Evolutionary conservation across 2,888 invertebrate genomes (phyloP).

Genomic region (Exephanes ischioxanthus): DNA sequence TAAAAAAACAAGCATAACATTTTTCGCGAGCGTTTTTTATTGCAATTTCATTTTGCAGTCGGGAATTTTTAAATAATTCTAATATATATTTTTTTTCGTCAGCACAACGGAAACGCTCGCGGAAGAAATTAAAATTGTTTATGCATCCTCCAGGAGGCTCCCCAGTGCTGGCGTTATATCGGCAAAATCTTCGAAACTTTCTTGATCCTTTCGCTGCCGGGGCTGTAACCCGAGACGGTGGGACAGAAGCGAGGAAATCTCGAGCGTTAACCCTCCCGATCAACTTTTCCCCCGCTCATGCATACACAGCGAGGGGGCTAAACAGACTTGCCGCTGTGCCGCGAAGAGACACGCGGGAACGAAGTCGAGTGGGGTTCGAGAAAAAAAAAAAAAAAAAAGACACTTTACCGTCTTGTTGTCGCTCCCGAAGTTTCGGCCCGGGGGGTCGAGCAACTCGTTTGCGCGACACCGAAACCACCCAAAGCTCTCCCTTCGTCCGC

Average conservation of each 20-base stretch:
- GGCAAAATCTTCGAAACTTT: constrained; percentile 7
- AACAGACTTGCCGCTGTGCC: background rate
- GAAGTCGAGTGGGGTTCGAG: background rate
- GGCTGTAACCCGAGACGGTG: background rate
- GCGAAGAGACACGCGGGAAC: background rate
- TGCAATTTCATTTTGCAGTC: no score
- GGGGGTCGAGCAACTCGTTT: constrained; percentile 30
- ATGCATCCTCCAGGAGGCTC: background rate
- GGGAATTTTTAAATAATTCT: no score
- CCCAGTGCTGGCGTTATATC: background rate
- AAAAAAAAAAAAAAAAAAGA: background rate
- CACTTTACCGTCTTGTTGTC: constrained; percentile 58
- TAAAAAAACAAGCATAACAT: no score
- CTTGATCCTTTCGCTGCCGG: background rate
- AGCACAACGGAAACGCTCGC: background rate
- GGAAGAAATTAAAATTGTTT: background rate
- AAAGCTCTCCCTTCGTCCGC: background rate
- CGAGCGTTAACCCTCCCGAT: constrained; percentile 34
- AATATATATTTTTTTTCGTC: background rate
- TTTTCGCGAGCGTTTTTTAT: no score
- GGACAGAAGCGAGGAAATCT: constrained; percentile 1
- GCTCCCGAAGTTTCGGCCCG: constrained; percentile 51
- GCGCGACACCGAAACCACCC: constrained; percentile 19
- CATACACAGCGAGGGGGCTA: constrained; percentile 17
- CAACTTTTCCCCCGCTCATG: constrained; percentile 41